Conservation (phyloP, 2,113 vertebrate species). For the Thunnus maccoyii region DNA sequence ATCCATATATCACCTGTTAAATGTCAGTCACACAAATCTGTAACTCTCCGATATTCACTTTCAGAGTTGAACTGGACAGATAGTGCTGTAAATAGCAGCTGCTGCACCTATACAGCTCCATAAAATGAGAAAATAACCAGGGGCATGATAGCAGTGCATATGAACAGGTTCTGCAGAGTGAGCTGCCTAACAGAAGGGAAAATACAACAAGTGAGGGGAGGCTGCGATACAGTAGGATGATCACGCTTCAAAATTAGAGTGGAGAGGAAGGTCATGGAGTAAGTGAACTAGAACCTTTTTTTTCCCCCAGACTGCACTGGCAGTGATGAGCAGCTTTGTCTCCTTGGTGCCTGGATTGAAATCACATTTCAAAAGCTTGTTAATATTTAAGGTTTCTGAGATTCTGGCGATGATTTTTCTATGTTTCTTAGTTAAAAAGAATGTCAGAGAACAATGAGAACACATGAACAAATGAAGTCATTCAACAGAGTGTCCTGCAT, state of each 20-base stretch:
- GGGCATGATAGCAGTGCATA: not conserved
- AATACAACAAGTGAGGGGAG: not conserved
- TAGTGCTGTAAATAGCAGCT: not conserved
- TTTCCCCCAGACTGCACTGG: too few relatives aligned
- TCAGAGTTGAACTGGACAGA: not conserved
- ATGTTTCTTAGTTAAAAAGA: too few relatives aligned
- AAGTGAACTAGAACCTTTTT: not conserved
- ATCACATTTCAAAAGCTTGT: not conserved
- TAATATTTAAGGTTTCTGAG: not conserved
- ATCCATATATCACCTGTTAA: too few relatives aligned
- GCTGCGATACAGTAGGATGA: not conserved
- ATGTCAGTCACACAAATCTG: not conserved
- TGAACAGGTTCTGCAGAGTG: not conserved
- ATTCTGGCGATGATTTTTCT: not conserved
- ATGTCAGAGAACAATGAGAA: too few relatives aligned
- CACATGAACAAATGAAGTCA: too few relatives aligned
- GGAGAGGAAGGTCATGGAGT: not conserved
- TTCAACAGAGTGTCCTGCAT: too few relatives aligned
- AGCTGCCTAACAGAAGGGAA: not conserved
- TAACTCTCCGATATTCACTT: not conserved
- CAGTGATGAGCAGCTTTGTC: not conserved
- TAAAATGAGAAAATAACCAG: constrained; percentile 1
- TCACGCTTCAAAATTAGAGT: not conserved
- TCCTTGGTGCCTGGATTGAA: too few relatives aligned
- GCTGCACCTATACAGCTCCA: not conserved